Evolutionary conservation across 2,113 vertebrate species (phyloP), one percentile per base, ranked within the genome.

Genomic region (Rhinolophus ferrumequinum): DNA sequence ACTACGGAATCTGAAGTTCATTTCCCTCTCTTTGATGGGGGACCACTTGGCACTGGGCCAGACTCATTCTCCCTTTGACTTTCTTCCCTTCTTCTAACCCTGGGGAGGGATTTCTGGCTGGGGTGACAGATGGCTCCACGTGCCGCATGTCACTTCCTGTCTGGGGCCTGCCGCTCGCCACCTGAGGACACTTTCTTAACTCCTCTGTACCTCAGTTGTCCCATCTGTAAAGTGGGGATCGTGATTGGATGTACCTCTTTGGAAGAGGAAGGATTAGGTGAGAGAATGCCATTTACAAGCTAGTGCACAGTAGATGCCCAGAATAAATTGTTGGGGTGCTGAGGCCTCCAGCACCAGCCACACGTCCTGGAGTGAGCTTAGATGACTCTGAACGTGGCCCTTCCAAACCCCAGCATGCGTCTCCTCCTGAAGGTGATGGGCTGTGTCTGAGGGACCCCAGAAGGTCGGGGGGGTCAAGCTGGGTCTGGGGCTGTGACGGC

Each of bases 221-320:
- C 89, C 30, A 11, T 14, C 50, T 26, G 1, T 41, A 4, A 44
- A 14, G 13, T 6, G 11, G 82, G 28, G 24, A 1, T 60, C 1
- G 1, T 1, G 35, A 26, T 4, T 2, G 16, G 0, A 2, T 19
- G 26, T 8, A 50, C 16, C 33, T 54, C 7, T 0, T 12, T 10
- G 38, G 62, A 30, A 33, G 66, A 6, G 10, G 35, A 15, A 12
- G 56, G 56, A 5, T 0, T 0, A 9, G 67, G 52, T 33, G 6
- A 58, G 30, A 62, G 35, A 14, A 33, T 2, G 16, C 13, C 60
- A 0, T 21, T 44, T 11, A 16, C 16, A 28, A 15, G 22, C 9
- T 6, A 14, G 21, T 0, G 3, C 77, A 58, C 58, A 13, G 30
- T 7, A 10, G 44, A 16, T 70, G 35, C 22, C 54, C 62, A 3